Evolutionary conservation across 2,888 invertebrate species (phyloP), one percentile per base, ranked within the genome.

Genomic region (Hirtodrosophila histrioides): DNA sequence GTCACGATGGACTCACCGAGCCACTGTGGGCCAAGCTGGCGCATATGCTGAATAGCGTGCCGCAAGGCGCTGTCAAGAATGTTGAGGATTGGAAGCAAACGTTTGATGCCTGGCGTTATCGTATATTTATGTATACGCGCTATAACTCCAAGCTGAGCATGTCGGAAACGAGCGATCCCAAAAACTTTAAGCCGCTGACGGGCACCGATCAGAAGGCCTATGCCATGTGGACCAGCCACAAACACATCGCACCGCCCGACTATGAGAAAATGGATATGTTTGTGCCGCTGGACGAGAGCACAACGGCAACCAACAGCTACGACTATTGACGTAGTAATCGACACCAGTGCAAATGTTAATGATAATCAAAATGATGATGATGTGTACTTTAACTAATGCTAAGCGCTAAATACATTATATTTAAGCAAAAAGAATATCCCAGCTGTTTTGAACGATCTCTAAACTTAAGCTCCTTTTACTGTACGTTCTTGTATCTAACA

Each of bases 31-130:
- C 78, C 24, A 90, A 90, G 53, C 53, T 90, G 39, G 86, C 89
- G 5, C 82, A 83, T 39, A 79, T 89, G 67, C 67, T 90, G n/a
- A 90, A 90, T 36, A 89, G 88, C 45, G 89, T 90, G 49, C 90
- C 89, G 8, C 90, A 90, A 65, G 90, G 90, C 4, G 90, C 90
- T 0, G 88, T 89, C 0, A 90, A 90, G 74, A 90, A 90, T 54
- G 88, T 90, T 2, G 90, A 90, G 56, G 90, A 90, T 67, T 90
- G 90, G 90, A 90, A 90, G 56, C 90, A 90, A 73, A 90, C 90
- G 0, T 90, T 90, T 49, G 90, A 90, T 69, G 90, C 90, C 31
- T 90, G 90, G 90, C 87, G 90, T 3, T 90, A 90, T 71, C 88
- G 90, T 27, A 89, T 90, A 37, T 90, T 90, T 57, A 90, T 90